Conservation (phyloP, 1,140 invertebrate species). For the Diabrotica undecimpunctata region DNA sequence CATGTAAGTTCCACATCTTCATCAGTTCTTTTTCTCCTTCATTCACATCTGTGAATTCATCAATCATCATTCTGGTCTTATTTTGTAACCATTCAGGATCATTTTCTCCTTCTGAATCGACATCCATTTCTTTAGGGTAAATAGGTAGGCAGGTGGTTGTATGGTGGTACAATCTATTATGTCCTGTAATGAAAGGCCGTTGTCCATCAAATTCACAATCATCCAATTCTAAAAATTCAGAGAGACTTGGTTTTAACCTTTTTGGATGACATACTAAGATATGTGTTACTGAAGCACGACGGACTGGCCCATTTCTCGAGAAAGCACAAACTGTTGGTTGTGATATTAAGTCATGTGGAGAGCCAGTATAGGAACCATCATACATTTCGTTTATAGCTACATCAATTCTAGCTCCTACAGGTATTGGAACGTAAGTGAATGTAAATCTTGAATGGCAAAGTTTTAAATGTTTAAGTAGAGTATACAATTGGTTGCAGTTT, state of each 20-base stretch:
- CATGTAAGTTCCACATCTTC: slow-evolving; percentile 98
- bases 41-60: slow-evolving; percentile 98
- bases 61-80: slow-evolving; percentile 96
- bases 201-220: slow-evolving; percentile 77
- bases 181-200: slow-evolving; percentile 81
- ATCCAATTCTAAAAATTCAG: slow-evolving; percentile 80
- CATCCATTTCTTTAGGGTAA: slow-evolving; percentile 89
- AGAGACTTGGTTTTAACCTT: slow-evolving; percentile 66
- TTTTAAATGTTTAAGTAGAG: slow-evolving; percentile 89
- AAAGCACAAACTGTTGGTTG: slow-evolving; percentile 55
- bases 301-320: slow-evolving; percentile 76
- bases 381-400: slow-evolving; percentile 93
- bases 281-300: slow-evolving; percentile 82
- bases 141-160: slow-evolving; percentile 90
- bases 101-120: slow-evolving; percentile 91
- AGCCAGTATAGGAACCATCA: slow-evolving; percentile 94
- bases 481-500: slow-evolving; percentile 83
- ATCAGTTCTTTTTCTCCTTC: slow-evolving; percentile 97
- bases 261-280: slow-evolving; percentile 81
- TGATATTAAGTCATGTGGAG: slow-evolving; percentile 83
- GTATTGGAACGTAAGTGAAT: slow-evolving; percentile 83
- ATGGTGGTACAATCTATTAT: slow-evolving; percentile 91
- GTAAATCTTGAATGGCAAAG: slow-evolving; percentile 90
- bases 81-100: slow-evolving; percentile 91
- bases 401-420: slow-evolving; percentile 84